These are phyloP conservation scores for Trochalopteron elliotii DNA, from an alignment of 2,113 vertebrate species.

Conservation along the genomic window DNA sequence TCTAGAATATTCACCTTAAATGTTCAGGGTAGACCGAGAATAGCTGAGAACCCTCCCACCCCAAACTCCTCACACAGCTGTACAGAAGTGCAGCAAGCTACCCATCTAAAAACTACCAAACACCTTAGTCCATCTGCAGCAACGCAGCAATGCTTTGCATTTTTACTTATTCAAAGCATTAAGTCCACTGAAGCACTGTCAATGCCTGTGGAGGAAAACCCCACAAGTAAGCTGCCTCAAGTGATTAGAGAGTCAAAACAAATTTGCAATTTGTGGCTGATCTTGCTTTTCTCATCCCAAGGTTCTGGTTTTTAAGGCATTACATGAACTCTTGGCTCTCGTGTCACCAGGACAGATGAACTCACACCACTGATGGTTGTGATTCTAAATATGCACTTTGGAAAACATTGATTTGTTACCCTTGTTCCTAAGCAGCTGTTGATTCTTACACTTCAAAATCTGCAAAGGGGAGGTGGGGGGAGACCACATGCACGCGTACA, in stretches of 20 bases:
- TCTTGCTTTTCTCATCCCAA: background rate
- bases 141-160: background rate
- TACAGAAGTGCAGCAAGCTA: background rate
- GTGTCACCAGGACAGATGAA: background rate
- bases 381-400: background rate
- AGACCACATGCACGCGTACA: background rate
- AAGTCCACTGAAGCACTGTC: background rate
- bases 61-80: background rate
- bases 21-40: background rate
- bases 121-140: background rate
- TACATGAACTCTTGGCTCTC: background rate
- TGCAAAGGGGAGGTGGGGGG: background rate
- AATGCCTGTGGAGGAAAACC: background rate
- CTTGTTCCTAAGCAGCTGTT: background rate
- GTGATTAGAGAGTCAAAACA: background rate
- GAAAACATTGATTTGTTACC: background rate
- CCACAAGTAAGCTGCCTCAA: background rate
- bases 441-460: background rate
- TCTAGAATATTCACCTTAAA: background rate
- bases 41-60: background rate
- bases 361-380: fast-evolving
- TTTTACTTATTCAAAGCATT: background rate
- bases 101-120: background rate
- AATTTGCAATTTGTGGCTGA: background rate
- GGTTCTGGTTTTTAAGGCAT: background rate